phyloP scores from a whole-genome alignment of 1,140 invertebrate genomes.

The Helicoverpa armigera region DNA sequence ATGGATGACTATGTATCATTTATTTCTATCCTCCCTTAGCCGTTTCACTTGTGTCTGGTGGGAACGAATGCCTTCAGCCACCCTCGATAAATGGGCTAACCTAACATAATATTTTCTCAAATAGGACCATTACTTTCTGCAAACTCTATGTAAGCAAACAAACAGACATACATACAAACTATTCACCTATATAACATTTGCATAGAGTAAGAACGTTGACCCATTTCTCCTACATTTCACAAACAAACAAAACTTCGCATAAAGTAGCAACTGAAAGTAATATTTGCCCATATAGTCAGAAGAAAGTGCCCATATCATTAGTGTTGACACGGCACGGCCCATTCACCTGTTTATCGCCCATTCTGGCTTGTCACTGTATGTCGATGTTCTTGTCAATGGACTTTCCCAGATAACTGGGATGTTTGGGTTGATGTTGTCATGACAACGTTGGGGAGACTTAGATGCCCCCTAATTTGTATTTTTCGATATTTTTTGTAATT shows the following conservation, averaged over 20 bases:
- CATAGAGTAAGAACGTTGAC: no score
- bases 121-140: no score
- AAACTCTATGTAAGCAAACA: no score
- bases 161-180: no score
- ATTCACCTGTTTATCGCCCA: conserved; percentile 6
- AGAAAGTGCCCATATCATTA: conserved; percentile 25
- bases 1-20: no score
- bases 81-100: no score
- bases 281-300: neutral
- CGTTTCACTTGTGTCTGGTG: no score
- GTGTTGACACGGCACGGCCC: conserved; percentile 23
- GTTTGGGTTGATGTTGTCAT: neutral
- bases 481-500: neutral
- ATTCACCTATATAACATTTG: no score
- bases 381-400: neutral
- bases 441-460: neutral
- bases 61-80: no score
- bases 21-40: no score
- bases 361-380: conserved; percentile 9
- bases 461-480: neutral
- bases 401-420: neutral
- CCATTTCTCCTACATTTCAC: neutral
- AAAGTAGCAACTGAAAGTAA: neutral
- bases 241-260: neutral
- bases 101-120: no score